Conservation (phyloP, 2,113 vertebrate genomes). For the Pungitius pungitius region DNA sequence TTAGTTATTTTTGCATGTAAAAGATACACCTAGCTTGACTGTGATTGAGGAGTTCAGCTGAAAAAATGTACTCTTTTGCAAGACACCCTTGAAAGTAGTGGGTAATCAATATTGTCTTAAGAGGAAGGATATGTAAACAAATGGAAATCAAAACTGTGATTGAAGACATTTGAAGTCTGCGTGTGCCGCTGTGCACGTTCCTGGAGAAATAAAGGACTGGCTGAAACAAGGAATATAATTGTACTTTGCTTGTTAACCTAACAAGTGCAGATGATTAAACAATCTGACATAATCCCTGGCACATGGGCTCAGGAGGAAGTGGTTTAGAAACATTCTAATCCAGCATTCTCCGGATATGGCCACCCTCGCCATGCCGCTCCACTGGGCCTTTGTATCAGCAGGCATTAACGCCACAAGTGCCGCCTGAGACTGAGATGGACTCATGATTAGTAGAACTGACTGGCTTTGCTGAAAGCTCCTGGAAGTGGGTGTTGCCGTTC, state of each 20-base stretch:
- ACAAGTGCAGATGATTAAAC: slow-evolving; percentile 81
- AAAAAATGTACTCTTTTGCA: background rate
- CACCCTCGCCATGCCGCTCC: slow-evolving; percentile 66
- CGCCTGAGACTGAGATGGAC: slow-evolving; percentile 61
- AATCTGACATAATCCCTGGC: slow-evolving; percentile 77
- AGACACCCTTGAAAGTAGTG: background rate
- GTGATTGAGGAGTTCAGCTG: background rate
- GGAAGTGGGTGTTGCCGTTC: slow-evolving; percentile 20
- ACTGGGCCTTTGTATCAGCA: slow-evolving; percentile 72
- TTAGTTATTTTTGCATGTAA: background rate
- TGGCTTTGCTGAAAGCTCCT: slow-evolving; percentile 24
- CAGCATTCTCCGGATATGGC: slow-evolving; percentile 69
- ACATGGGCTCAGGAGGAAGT: slow-evolving; percentile 70
- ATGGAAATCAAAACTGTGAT: background rate
- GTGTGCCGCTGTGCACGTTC: background rate
- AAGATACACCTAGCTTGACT: background rate
- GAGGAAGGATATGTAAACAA: background rate
- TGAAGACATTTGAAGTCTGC: background rate
- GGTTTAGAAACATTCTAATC: slow-evolving; percentile 75
- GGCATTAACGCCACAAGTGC: slow-evolving; percentile 79
- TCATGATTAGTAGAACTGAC: slow-evolving; percentile 57
- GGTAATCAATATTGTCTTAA: background rate
- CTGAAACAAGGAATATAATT: slow-evolving; percentile 65
- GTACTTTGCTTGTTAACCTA: slow-evolving; percentile 79
- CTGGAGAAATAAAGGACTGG: slow-evolving; percentile 24